Conservation (phyloP, 2,888 invertebrate genomes). For the Chaetoderma sp. region DNA sequence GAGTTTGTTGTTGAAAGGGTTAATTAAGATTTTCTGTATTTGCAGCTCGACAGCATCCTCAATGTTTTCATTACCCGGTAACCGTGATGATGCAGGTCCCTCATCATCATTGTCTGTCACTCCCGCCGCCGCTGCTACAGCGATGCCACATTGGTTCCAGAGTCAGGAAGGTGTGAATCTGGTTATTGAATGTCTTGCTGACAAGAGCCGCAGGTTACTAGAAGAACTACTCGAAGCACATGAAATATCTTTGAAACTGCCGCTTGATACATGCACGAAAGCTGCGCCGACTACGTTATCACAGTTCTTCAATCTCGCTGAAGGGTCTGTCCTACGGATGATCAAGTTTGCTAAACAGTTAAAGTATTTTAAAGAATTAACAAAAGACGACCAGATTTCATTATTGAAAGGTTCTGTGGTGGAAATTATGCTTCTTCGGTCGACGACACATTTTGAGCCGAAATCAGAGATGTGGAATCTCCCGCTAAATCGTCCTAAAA, state of each 20-base stretch:
- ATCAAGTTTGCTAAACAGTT: conserved; percentile 81
- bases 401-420: conserved; percentile 70
- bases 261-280: conserved; percentile 40
- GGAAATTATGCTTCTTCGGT: conserved; percentile 63
- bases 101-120: too few species aligned
- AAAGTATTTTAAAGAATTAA: conserved; percentile 88
- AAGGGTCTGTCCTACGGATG: conserved; percentile 71
- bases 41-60: too few species aligned
- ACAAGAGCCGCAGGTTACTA: conserved; percentile 38
- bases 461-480: conserved; percentile 55
- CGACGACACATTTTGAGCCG: conserved; percentile 60
- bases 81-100: too few species aligned
- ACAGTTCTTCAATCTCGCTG: conserved; percentile 63
- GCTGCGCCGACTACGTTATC: conserved; percentile 45
- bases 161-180: conserved; percentile 35
- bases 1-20: too few species aligned
- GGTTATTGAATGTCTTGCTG: conserved; percentile 33
- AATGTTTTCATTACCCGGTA: too few species aligned
- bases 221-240: conserved; percentile 47
- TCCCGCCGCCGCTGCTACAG: too few species aligned
- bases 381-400: conserved; percentile 91
- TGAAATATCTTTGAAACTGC: conserved; percentile 34
- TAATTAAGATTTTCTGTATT: too few species aligned
- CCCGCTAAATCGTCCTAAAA: too few species aligned
- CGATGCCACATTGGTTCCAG: conserved; percentile 43